phyloP scores from a whole-genome alignment of 1,140 invertebrate species.

The Cydia splendana region DNA sequence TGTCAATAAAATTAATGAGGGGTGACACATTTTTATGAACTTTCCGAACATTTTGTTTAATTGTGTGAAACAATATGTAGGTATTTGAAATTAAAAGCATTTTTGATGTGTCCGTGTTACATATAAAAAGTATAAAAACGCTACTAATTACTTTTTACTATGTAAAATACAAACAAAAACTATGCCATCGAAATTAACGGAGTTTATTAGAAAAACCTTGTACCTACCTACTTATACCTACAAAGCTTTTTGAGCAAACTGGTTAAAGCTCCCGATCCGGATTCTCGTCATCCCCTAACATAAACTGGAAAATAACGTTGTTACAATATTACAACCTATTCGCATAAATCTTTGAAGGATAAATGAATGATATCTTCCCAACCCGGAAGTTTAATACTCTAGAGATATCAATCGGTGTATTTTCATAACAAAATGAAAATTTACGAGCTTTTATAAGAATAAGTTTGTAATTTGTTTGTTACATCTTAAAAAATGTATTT shows the following conservation, averaged over 20 bases:
- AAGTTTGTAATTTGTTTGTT: slow-evolving; percentile 6
- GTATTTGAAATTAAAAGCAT: too few relatives aligned
- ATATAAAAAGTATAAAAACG: too few relatives aligned
- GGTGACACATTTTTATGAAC: too few relatives aligned
- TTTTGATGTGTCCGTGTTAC: too few relatives aligned
- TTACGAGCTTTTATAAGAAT: slow-evolving; percentile 32
- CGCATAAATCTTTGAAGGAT: slow-evolving; percentile 23
- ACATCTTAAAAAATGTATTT: background rate
- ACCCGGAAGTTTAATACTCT: slow-evolving; percentile 30
- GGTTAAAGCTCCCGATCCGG: slow-evolving; percentile 20
- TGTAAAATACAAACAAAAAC: too few relatives aligned
- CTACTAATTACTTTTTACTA: too few relatives aligned
- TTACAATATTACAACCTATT: slow-evolving; percentile 24
- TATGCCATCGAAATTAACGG: too few relatives aligned
- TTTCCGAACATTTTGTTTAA: too few relatives aligned
- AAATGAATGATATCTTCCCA: slow-evolving; percentile 28
- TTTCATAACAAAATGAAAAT: slow-evolving; percentile 34
- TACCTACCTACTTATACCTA: too few relatives aligned
- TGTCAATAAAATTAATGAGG: too few relatives aligned
- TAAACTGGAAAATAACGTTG: slow-evolving; percentile 15
- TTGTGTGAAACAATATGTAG: too few relatives aligned
- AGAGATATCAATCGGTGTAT: slow-evolving; percentile 30
- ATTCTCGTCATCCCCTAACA: slow-evolving; percentile 24
- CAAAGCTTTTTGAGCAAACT: background rate
- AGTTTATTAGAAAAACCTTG: too few relatives aligned